Percentiles rank a stretch among this genome's conserved stretches.
Conservation (phyloP, 2,888 invertebrate genomes). For the Drosophila anceps region DNA sequence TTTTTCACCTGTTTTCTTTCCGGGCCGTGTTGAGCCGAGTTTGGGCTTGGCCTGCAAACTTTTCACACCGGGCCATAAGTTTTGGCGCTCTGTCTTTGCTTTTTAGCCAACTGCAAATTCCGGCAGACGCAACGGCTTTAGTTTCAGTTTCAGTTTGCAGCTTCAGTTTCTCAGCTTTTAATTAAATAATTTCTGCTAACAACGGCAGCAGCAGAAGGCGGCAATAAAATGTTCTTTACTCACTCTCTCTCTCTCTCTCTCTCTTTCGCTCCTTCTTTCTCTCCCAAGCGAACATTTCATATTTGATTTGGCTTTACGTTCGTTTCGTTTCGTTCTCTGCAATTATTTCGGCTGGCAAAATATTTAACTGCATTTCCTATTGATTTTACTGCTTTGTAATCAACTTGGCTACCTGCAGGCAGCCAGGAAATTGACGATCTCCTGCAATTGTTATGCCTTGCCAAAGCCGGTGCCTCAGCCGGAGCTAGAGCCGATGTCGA, state of each 20-base stretch:
- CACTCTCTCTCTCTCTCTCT: not conserved
- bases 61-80: conserved; percentile 75
- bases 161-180: conserved; percentile 60
- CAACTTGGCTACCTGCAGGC: conserved; percentile 70
- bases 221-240: conserved; percentile 45
- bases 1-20: conserved; percentile 61
- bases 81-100: conserved; percentile 47
- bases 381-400: conserved; percentile 78
- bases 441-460: conserved; percentile 70
- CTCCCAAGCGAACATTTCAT: conserved; percentile 40
- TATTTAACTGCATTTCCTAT: conserved; percentile 82
- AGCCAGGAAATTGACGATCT: conserved; percentile 77
- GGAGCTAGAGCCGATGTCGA: not conserved
- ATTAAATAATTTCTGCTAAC: conserved; percentile 73
- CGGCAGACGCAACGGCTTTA: conserved; percentile 29
- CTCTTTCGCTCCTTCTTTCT: not conserved
- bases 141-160: conserved; percentile 41
- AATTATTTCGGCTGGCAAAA: conserved; percentile 77
- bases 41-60: conserved; percentile 45
- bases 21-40: conserved; percentile 2
- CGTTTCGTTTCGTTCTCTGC: conserved; percentile 36
- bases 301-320: conserved; percentile 57
- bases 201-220: conserved; percentile 36
- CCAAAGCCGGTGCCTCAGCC: conserved; percentile 16
- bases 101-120: conserved; percentile 51